Conservation (phyloP, 92 coral and sea anemone species). For the Epizoanthus illoricatus region DNA sequence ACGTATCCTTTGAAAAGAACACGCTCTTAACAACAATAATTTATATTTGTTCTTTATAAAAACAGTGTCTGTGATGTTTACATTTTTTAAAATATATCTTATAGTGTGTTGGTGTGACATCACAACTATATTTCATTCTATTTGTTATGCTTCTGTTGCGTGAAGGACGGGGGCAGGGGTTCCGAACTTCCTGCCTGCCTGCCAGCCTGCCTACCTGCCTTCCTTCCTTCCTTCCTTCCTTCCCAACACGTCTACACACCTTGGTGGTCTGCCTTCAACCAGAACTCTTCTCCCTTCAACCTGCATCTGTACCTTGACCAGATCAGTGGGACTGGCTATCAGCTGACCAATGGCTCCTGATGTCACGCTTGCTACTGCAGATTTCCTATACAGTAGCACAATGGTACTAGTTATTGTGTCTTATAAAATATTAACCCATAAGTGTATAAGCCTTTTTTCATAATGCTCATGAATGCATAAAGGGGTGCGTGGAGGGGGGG, state of each 20-base stretch:
- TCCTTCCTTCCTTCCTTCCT: no score
- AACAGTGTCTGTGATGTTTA: no score
- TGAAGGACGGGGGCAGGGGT: no score
- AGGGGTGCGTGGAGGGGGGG: no score
- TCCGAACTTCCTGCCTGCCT: no score
- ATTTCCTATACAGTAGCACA: conserved; percentile 60
- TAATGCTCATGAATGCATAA: neutral
- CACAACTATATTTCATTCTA: no score
- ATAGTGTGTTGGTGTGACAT: no score
- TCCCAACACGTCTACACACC: conserved; percentile 50
- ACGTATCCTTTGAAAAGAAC: conserved; percentile 53
- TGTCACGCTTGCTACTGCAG: conserved; percentile 88
- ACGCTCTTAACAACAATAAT: neutral
- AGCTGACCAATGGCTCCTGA: conserved; percentile 98
- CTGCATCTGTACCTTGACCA: conserved; percentile 98
- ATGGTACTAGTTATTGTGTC: neutral
- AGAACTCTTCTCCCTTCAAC: conserved; percentile 95
- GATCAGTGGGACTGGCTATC: conserved; percentile 89
- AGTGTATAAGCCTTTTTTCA: no score
- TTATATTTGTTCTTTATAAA: no score
- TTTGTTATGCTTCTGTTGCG: no score
- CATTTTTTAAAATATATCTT: no score
- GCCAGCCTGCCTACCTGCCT: no score
- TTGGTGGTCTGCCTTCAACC: conserved; percentile 73
- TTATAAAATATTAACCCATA: neutral